Evolutionary conservation across 2,797 vertebrate genomes (phyloP), one percentile per base, ranked within the genome.

Genomic region (Discoglossus pictus): DNA sequence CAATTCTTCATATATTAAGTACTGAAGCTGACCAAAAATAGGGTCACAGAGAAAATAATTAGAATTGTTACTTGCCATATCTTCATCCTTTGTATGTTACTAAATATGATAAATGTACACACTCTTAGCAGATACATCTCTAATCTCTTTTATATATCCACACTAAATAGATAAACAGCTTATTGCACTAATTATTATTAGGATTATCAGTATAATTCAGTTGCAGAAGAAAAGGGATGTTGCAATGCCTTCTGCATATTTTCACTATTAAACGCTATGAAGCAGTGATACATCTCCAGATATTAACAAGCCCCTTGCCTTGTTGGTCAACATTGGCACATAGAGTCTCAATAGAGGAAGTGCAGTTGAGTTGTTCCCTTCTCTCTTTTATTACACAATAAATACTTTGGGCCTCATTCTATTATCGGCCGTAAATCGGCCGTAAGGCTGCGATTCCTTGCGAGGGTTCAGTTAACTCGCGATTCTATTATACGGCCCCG

Each of bases 1-100:
- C 84, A 90, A 86, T 74, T 95, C 93, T 75, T 96, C 94, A 3
- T 88, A 88, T 62, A 94, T 87, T 16, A 91, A 91, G 82, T 94
- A 95, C 71, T 86, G 89, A 77, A 93, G 78, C 58, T 89, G 86
- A 35, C 84, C 85, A 34, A 69, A 74, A 23, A 83, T 88, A 73
- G 78, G 71, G 66, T 71, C 63, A 82, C 48, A 60, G 74, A 73
- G 81, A 44, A 88, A 87, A 83, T 78, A 70, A 73, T 89, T 74
- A 68, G 89, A 75, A 89, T 74, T 78, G 89, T 75, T 82, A 87
- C 86, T 79, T 86, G 88, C 83, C 86, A 73, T 74, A 10, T 21
- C 20, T 17, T 47, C 17, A 20, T 56, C 40, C 15, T 46, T 39
- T 15, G 16, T 9, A 39, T 51, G 27, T 31, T 4, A 4, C 27